A percentile compares a stretch with the other conserved stretches of the same genome.
Evolutionary conservation across 2,888 invertebrate genomes (phyloP).

Genomic region (Sylvicola fuscatus): DNA sequence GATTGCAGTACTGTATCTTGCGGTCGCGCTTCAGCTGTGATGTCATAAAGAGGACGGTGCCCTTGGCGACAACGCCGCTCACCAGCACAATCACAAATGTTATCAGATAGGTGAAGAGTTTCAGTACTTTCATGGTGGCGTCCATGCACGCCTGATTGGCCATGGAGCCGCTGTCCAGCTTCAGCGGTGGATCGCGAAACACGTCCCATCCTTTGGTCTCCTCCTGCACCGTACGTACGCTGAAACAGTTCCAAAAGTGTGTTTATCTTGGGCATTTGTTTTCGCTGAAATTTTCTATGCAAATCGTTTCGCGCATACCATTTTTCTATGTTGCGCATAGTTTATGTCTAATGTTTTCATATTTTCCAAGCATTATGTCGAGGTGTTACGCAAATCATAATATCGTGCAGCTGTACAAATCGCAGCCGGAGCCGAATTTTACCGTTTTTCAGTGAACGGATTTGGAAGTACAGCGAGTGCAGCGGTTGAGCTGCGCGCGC

Average conservation of each 20-base stretch:
- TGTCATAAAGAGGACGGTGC: conserved; percentile 77
- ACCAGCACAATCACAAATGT: conserved; percentile 70
- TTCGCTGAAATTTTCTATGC: no score
- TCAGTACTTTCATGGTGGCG: conserved; percentile 62
- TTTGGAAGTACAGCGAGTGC: no score
- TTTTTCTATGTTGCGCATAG: no score
- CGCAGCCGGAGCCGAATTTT: no score
- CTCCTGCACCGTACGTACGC: conserved; percentile 64
- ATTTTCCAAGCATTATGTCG: no score
- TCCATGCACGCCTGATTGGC: conserved; percentile 74
- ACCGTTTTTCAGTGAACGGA: no score
- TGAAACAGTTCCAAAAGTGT: conserved; percentile 21
- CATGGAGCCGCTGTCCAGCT: conserved; percentile 74
- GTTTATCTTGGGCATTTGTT: no score
- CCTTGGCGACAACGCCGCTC: conserved; percentile 74
- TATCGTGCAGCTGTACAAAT: no score
- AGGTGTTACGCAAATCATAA: no score
- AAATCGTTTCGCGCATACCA: no score
- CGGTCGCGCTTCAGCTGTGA: conserved; percentile 66
- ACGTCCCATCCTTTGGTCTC: conserved; percentile 92
- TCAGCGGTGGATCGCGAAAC: conserved; percentile 77
- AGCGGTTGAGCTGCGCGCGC: no score
- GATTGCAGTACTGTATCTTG: conserved; percentile 62
- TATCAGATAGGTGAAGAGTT: conserved; percentile 64
- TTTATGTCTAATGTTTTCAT: no score